Percentiles rank a stretch among this genome's conserved stretches.
These are phyloP conservation scores for Euura saliciscinereae DNA, from an alignment of 1,140 invertebrate genomes.

Conservation along the genomic window DNA sequence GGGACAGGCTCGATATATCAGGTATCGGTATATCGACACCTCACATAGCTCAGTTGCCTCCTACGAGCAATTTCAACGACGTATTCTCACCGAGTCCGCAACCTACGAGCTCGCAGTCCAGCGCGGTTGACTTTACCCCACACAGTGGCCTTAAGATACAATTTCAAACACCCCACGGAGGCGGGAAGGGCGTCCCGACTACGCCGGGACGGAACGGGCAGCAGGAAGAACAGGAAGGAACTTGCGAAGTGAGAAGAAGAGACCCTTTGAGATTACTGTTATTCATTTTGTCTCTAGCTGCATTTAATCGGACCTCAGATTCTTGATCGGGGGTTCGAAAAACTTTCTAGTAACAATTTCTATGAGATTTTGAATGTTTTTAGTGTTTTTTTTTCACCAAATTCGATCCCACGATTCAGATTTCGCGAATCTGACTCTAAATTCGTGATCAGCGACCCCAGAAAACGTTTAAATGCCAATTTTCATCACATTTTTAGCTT, in stretches of 20 bases:
- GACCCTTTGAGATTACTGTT: conserved; percentile 37
- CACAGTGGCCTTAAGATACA: conserved; percentile 48
- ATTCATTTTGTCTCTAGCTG: conserved; percentile 5
- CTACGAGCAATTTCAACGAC: conserved; percentile 34
- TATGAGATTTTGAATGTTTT: too few species aligned
- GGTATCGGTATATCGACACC: conserved; percentile 37
- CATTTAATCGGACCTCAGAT: too few species aligned
- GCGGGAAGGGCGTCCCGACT: conserved; percentile 26
- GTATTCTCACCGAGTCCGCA: conserved; percentile 38
- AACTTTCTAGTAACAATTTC: neutral
- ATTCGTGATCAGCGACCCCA: too few species aligned
- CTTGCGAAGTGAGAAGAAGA: conserved; percentile 44
- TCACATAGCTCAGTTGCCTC: conserved; percentile 35
- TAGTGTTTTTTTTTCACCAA: neutral
- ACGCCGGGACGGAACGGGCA: conserved; percentile 28
- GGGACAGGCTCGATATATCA: conserved; percentile 34
- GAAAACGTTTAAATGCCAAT: too few species aligned
- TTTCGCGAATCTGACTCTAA: too few species aligned
- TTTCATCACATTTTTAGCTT: too few species aligned
- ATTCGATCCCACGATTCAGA: too few species aligned
- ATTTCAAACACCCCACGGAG: conserved; percentile 39
- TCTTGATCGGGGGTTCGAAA: too few species aligned
- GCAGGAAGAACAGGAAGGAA: conserved; percentile 47
- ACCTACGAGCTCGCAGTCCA: conserved; percentile 42
- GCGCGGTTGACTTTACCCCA: conserved; percentile 40